Base-by-base conservation (phyloP, 2,888 invertebrate species). In the Julus scanicus region DNA sequence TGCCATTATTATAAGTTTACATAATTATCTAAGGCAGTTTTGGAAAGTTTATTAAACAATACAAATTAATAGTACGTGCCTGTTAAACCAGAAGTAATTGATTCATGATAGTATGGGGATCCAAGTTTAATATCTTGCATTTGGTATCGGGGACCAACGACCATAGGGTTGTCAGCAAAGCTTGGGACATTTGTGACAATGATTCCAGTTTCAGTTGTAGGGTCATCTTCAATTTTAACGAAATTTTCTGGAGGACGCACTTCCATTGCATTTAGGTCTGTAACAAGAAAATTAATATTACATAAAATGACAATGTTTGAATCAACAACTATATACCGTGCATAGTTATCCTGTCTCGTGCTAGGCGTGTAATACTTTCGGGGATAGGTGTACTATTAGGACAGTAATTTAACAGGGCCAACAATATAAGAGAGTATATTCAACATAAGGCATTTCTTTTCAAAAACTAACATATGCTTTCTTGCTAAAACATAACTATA, bases 101-200 rank as follows among this genome's bases (percentile, higher is more conserved):
- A 91, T 0, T 95, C 95, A 86, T 96, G 92, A 90, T 93, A 91
- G 87, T 95, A 94, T 0, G 95, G 94, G 92, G 94, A 94, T 88
- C 92, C 92, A 89, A 95, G 93, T 89, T 93, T 93, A 83, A 97
- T 92, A 92, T 97, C 97, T 40, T 94, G 91, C 0, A 92, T 91
- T 91, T 95, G 94, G 92, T 96, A 97, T 89, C 96, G 93, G 0
- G 96, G 95, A 0, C 97, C 97, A 89, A 95, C 94, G 4, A 96
- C 95, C 83, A 96, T 91, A 0, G 95, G 94, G 92, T 96, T 93
- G 91, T 97, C 96, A 0, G 96, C 95, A 90, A 94, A 95, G 92
- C 84, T 89, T 0, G 94, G 93, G 9, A 94, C 93, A 4, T 95
- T 93, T 40, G 93, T 92, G 0, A 97, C 94, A 86, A 88, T 80